Evolutionary conservation across 1,140 invertebrate species (phyloP), one percentile per base, ranked within the genome.

Genomic region (Apis florea): DNA sequence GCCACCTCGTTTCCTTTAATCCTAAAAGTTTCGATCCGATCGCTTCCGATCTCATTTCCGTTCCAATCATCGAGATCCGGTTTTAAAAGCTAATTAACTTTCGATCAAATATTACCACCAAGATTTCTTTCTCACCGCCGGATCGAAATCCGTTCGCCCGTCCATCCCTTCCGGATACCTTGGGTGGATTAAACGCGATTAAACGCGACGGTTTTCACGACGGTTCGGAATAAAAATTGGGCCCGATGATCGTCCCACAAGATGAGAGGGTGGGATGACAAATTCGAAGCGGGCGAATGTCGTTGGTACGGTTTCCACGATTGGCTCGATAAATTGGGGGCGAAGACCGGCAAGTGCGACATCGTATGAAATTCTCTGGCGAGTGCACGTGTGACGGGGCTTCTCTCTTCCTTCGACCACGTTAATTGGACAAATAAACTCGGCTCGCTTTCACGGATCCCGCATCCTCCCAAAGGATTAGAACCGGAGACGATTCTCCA

Each of bases 371-470:
- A 80, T 85, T 76, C 59, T 51, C 13, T 1, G 70, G 21, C n/a
- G n/a, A n/a, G n/a, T n/a, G 26, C 67, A 79, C 64, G 64, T 67
- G 70, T 53, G 54, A 54, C 63, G 1, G 31, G 75, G 67, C 40
- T 79, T 86, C 69, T n/a, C 24, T 83, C 26, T 17, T 17, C 49
- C 17, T 21, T 1, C 12, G 19, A 40, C 24, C 64, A 70, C 58
- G 58, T 84, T 86, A 70, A 83, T 81, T 78, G 59, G 68, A 70
- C 73, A 78, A 86, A 81, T 83, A 84, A 86, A 70, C 69, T 49
- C 68, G 49, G 19, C 56, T 61, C 15, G 24, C 19, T 49, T 58
- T 77, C 58, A 19, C 31, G 74, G 53, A 54, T n/a, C 24, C 4
- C 13, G 8, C 56, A 21, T n/a, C 15, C 47, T 67, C 53, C 24